These are phyloP conservation scores for Bryconaethiops microstoma DNA, from an alignment of 2,797 vertebrate genomes.

Conservation along the genomic window DNA sequence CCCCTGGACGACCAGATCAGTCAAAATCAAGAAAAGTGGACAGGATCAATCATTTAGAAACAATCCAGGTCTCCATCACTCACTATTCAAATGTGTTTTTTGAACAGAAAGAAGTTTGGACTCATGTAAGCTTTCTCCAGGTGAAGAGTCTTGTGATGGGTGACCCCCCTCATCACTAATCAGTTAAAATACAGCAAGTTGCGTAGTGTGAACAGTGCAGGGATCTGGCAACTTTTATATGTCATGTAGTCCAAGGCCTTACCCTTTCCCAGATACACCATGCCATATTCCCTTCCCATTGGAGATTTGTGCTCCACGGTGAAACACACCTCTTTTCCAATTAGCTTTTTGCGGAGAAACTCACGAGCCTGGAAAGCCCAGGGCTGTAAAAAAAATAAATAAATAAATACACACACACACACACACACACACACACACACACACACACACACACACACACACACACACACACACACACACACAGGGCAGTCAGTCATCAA, in stretches of 20 bases:
- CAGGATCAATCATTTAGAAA: too few species aligned
- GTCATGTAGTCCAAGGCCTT: conserved; percentile 27
- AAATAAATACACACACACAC: conserved; percentile 4
- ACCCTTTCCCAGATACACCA: conserved; percentile 95
- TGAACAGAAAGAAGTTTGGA: too few species aligned
- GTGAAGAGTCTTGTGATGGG: too few species aligned
- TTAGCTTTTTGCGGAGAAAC: conserved; percentile 95
- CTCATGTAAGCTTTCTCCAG: too few species aligned
- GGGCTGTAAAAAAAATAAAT: conserved; percentile 77
- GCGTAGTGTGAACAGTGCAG: too few species aligned
- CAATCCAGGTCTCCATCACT: too few species aligned
- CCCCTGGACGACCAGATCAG: too few species aligned
- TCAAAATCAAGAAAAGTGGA: too few species aligned
- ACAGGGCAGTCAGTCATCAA: background rate
- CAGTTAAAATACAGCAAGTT: background rate
- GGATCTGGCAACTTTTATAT: too few species aligned
- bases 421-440: conserved; percentile 20
- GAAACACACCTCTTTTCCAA: conserved; percentile 98
- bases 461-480: conserved; percentile 23
- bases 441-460: conserved; percentile 20
- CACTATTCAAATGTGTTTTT: too few species aligned
- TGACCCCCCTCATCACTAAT: too few species aligned
- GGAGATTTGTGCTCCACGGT: conserved; percentile 93
- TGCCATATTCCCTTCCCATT: conserved; percentile 91
- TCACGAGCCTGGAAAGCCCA: conserved; percentile 97